Conservation (phyloP, 1,140 invertebrate species). For the Drosophila pruinosa region DNA sequence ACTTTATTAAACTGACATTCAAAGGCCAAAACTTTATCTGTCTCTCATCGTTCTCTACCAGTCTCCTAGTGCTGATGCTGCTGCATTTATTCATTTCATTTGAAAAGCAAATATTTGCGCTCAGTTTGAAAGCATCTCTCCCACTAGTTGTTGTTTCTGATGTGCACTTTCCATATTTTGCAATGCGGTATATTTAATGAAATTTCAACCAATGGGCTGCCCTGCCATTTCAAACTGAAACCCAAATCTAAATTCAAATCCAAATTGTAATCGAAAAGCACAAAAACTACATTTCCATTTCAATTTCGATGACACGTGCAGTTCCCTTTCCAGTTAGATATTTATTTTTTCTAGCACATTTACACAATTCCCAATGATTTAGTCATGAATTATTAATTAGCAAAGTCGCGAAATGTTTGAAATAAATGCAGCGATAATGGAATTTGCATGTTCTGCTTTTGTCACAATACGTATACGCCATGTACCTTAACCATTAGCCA, state of each 20-base stretch:
- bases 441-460: slow-evolving; percentile 53
- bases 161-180: slow-evolving; percentile 53
- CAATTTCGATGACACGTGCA: neutral
- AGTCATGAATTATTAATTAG: slow-evolving; percentile 72
- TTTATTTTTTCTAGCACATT: slow-evolving; percentile 35
- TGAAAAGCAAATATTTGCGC: slow-evolving; percentile 75
- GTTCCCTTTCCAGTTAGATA: neutral
- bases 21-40: slow-evolving; percentile 24
- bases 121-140: slow-evolving; percentile 17
- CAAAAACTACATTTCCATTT: neutral
- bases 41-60: slow-evolving; percentile 12
- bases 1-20: slow-evolving; percentile 62
- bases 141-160: neutral
- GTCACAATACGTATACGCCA: slow-evolving; percentile 55
- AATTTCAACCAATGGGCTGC: slow-evolving; percentile 38
- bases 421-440: slow-evolving; percentile 56
- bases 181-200: slow-evolving; percentile 50
- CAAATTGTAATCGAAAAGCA: neutral
- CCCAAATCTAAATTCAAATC: slow-evolving; percentile 44
- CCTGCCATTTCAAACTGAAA: neutral
- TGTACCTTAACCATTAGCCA: neutral
- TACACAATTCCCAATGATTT: slow-evolving; percentile 53
- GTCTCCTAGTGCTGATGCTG: neutral
- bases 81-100: slow-evolving; percentile 70
- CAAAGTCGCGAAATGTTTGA: slow-evolving; percentile 29